phyloP scores from a whole-genome alignment of 2,888 invertebrate genomes.

The Cephus runcator region DNA sequence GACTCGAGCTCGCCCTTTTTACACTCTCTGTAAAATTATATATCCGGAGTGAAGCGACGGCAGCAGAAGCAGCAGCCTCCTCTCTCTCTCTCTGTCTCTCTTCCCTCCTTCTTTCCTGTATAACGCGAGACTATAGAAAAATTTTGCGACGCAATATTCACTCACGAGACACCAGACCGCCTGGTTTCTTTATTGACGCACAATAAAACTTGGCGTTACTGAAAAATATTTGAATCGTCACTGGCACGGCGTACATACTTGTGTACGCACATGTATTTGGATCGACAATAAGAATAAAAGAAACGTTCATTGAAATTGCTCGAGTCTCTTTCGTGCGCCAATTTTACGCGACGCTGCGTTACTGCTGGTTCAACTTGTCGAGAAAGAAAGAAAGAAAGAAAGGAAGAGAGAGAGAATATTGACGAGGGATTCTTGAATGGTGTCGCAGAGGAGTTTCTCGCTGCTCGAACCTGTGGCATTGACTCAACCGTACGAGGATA shows the following conservation, averaged over 20 bases:
- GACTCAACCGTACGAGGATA: conserved; percentile 25
- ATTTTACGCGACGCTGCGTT: not conserved
- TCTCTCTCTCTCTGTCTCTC: no score
- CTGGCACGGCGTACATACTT: not conserved
- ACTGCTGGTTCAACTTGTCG: not conserved
- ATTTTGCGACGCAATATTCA: conserved; percentile 1
- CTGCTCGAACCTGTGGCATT: conserved; percentile 31
- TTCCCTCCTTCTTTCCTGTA: not conserved
- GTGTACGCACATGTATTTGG: not conserved
- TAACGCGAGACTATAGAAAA: not conserved
- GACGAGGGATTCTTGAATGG: not conserved
- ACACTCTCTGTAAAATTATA: conserved; percentile 1
- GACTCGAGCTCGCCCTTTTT: not conserved
- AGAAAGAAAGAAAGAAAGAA: not conserved
- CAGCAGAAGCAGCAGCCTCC: not conserved
- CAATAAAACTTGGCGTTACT: not conserved
- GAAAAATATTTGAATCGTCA: not conserved
- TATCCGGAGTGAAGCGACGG: not conserved
- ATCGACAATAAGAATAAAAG: not conserved
- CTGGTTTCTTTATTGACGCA: not conserved
- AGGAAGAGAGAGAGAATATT: not conserved
- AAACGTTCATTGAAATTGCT: not conserved
- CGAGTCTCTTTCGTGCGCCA: not conserved
- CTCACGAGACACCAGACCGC: not conserved
- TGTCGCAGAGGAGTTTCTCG: not conserved